Conservation (phyloP, 2,113 vertebrate genomes). For the Lamprotornis superbus region DNA sequence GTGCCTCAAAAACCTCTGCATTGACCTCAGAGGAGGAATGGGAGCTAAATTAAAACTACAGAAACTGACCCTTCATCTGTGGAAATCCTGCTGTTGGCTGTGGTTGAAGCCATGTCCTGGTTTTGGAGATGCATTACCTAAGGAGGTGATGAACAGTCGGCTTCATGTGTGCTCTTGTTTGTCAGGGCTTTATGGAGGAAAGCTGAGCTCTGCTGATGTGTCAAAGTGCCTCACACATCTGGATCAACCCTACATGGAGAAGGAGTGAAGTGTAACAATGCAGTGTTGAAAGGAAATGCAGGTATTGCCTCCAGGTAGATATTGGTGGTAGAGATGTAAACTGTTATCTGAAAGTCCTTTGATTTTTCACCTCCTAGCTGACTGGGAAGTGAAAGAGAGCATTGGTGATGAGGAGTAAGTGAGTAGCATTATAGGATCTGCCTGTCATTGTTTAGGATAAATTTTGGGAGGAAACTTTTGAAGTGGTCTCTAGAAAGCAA, state of each 20-base stretch:
- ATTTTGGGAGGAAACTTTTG: not conserved
- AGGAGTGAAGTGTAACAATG: not conserved
- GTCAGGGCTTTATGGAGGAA: not conserved
- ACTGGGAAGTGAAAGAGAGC: not conserved
- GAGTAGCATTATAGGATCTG: rapidly evolving
- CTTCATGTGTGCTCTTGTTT: not conserved
- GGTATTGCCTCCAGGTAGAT: not conserved
- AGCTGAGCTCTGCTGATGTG: not conserved
- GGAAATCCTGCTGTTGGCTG: not conserved
- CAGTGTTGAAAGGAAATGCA: not conserved
- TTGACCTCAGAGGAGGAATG: not conserved
- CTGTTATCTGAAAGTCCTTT: not conserved
- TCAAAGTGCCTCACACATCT: not conserved
- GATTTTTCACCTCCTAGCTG: not conserved
- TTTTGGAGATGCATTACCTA: not conserved
- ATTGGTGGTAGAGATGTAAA: not conserved
- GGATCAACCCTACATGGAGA: not conserved
- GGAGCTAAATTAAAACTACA: not conserved
- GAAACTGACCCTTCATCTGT: not conserved
- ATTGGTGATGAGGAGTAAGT: not conserved
- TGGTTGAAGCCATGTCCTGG: rapidly evolving
- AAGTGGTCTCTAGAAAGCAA: not conserved
- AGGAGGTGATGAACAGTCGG: not conserved
- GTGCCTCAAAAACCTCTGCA: not conserved
- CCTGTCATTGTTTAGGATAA: not conserved